A percentile compares a stretch with the other conserved stretches of the same genome.
Evolutionary conservation across 2,888 invertebrate genomes (phyloP).

Genomic region (Cheiracanthium punctorium): DNA sequence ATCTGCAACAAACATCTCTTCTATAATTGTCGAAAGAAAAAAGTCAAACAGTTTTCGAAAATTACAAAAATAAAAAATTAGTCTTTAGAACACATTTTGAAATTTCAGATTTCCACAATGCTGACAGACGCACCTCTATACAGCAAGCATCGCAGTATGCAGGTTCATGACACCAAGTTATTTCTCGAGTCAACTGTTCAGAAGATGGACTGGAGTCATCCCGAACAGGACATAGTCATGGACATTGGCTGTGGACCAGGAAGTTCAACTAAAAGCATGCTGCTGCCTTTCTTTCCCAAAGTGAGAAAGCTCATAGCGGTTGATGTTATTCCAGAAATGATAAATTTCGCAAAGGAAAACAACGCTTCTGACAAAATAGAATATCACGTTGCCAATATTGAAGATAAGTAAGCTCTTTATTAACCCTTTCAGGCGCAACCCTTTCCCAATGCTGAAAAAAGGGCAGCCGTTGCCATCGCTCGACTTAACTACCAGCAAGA

Average conservation of each 20-base stretch:
- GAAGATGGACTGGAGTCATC: background rate
- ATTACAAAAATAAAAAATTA: too few species aligned
- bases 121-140: background rate
- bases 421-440: too few species aligned
- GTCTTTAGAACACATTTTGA: too few species aligned
- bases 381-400: constrained; percentile 3
- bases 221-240: background rate
- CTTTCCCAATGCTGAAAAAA: too few species aligned
- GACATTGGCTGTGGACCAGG: constrained; percentile 25
- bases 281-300: background rate
- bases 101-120: too few species aligned
- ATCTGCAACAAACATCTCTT: too few species aligned
- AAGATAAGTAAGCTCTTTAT: constrained; percentile 7
- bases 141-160: background rate
- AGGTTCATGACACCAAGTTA: background rate
- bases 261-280: background rate
- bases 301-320: background rate
- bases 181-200: background rate
- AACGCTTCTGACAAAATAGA: constrained; percentile 5
- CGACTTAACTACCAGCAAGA: too few species aligned
- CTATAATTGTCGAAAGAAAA: too few species aligned
- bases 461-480: too few species aligned
- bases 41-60: too few species aligned
- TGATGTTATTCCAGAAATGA: background rate
- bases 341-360: constrained; percentile 13